Conservation (phyloP, 2,888 invertebrate species). For the Drosophila anomalata region DNA sequence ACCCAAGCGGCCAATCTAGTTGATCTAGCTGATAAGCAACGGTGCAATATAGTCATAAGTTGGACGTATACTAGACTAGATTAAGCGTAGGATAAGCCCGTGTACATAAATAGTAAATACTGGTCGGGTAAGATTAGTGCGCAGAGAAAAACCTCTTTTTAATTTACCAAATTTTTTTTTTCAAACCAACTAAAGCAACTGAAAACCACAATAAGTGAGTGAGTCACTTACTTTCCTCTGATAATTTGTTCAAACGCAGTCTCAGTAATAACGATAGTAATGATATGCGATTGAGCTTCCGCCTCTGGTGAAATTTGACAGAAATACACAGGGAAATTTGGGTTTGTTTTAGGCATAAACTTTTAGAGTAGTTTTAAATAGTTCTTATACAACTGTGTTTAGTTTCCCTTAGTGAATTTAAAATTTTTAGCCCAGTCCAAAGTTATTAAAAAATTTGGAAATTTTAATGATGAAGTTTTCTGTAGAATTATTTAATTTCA, state of each 20-base stretch:
- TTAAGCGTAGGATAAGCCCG: slow-evolving; percentile 47
- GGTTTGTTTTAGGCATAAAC: background rate
- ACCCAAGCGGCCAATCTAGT: slow-evolving; percentile 31
- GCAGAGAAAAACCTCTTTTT: slow-evolving; percentile 33
- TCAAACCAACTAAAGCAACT: slow-evolving; percentile 22
- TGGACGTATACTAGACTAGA: slow-evolving; percentile 41
- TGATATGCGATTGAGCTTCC: slow-evolving; percentile 2
- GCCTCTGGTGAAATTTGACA: background rate
- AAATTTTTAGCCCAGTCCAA: no score
- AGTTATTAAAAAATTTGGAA: background rate
- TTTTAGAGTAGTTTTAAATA: background rate
- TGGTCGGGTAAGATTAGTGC: slow-evolving; percentile 41
- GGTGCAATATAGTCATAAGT: slow-evolving; percentile 71
- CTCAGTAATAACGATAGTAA: slow-evolving; percentile 1
- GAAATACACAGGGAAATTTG: background rate
- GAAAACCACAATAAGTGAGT: background rate
- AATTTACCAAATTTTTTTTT: slow-evolving; percentile 5
- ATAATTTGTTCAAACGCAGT: slow-evolving; percentile 6
- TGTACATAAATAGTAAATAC: slow-evolving; percentile 42
- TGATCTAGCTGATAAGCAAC: slow-evolving; percentile 54
- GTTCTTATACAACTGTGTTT: background rate
- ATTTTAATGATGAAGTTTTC: background rate
- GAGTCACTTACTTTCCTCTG: slow-evolving; percentile 2
- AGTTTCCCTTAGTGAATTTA: background rate
- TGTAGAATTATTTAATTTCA: background rate